A percentile compares a stretch with the other conserved stretches of the same genome.
Conservation (phyloP, 2,888 invertebrate species). For the Tillus elongatus region DNA sequence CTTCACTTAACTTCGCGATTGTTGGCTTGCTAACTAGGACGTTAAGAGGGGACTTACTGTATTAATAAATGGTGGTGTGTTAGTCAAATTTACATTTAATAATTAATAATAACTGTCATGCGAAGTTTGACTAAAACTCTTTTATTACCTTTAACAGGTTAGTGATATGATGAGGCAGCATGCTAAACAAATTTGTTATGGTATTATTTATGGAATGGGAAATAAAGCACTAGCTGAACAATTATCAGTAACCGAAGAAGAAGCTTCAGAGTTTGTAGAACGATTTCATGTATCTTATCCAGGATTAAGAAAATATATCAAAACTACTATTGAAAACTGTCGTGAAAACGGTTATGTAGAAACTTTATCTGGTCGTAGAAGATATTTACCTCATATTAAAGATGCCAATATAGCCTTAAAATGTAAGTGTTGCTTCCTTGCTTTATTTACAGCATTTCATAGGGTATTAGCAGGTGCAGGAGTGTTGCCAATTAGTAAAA, state of each 20-base stretch:
- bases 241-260: constrained; percentile 65
- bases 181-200: constrained; percentile 90
- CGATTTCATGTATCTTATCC: constrained; percentile 73
- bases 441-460: neutral
- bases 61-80: no score
- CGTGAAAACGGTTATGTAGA: constrained; percentile 66
- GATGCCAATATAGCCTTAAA: constrained; percentile 50
- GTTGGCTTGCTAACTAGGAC: no score
- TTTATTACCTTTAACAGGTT: constrained; percentile 52
- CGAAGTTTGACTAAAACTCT: constrained; percentile 5
- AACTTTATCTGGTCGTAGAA: constrained; percentile 69
- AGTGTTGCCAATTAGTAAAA: no score
- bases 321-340: constrained; percentile 50
- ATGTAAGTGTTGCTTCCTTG: constrained; percentile 45
- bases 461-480: neutral
- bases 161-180: constrained; percentile 70
- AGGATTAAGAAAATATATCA: constrained; percentile 56
- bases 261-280: constrained; percentile 70
- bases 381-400: constrained; percentile 68
- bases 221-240: constrained; percentile 69
- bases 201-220: constrained; percentile 96
- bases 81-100: constrained; percentile 7
- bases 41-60: no score
- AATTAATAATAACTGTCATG: constrained; percentile 5
- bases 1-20: no score